Evolutionary conservation across 2,797 vertebrate species (phyloP), one percentile per base, ranked within the genome.

Genomic region (Spondyliosoma cantharus): DNA sequence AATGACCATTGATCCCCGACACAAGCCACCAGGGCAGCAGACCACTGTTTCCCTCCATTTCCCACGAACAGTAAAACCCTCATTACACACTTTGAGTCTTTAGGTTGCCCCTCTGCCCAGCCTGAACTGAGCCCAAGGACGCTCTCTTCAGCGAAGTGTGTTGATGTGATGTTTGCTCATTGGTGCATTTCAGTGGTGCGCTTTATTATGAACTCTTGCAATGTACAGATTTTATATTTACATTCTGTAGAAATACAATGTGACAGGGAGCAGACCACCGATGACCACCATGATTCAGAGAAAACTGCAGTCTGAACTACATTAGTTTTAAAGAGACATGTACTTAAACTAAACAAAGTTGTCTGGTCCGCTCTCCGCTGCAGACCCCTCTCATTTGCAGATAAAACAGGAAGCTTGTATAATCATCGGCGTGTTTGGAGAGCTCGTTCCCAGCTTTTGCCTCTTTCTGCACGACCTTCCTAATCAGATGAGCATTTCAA

Each of bases 1-100:
- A 95, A 95, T 95, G 94, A 93, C 90, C 93, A 94, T 86, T 91
- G 91, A 94, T 95, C 89, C 87, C 53, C 60, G 43, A 86, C 91
- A 84, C 86, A 87, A 94, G 88, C 82, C 89, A 91, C 85, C 85
- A 78, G 90, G 83, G 86, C 90, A 88, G 88, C 90, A 80, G 70
- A 81, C 80, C 65, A 66, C 88, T 80, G 78, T 88, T 90, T 89
- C 82, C 85, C 81, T 86, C 76, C 68, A 46, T 82, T 87, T 82
- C 80, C 67, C 80, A 81, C 17, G 59, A 90, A 79, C 81, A 77
- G 85, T 85, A 90, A 89, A 92, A 91, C 87, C 86, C 88, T 90
- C 90, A 90, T 89, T 92, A 89, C 84, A 88, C 86, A 89, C 86
- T 83, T 78, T 68, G 71, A 89, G 83, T 81, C 89, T 87, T 82